Evolutionary conservation across 1,140 invertebrate species (phyloP).

Genomic region (Bombus breviceps): DNA sequence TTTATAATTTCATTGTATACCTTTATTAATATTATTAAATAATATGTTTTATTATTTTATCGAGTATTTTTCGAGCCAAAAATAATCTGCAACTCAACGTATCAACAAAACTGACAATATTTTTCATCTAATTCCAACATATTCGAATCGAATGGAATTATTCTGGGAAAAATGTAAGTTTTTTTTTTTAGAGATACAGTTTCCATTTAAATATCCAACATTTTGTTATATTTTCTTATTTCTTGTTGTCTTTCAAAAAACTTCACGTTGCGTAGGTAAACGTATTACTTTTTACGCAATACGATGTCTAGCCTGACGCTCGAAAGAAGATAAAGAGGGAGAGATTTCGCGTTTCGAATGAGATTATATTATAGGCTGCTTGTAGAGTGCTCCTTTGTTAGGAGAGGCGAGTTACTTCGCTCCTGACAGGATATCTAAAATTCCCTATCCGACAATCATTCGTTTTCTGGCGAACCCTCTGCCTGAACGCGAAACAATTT

Average conservation of each 20-base stretch:
- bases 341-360: conserved; percentile 1
- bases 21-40: too few species aligned
- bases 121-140: not conserved
- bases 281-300: not conserved
- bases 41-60: not conserved
- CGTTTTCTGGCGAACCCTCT: not conserved
- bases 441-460: conserved; percentile 11
- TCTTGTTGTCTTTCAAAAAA: not conserved
- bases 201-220: not conserved
- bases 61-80: not conserved
- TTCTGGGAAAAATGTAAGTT: not conserved
- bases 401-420: not conserved
- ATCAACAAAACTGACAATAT: not conserved
- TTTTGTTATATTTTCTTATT: not conserved
- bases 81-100: not conserved
- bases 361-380: conserved; percentile 4
- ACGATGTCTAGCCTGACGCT: not conserved
- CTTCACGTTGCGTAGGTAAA: not conserved
- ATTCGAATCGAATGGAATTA: not conserved
- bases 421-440: conserved; percentile 15
- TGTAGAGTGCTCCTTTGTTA: not conserved
- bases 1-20: too few species aligned
- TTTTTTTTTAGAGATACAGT: not conserved
- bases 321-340: too few species aligned
- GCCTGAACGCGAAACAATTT: not conserved